Evolutionary conservation across 1,140 invertebrate genomes (phyloP).

Genomic region (Brachionus sp.): DNA sequence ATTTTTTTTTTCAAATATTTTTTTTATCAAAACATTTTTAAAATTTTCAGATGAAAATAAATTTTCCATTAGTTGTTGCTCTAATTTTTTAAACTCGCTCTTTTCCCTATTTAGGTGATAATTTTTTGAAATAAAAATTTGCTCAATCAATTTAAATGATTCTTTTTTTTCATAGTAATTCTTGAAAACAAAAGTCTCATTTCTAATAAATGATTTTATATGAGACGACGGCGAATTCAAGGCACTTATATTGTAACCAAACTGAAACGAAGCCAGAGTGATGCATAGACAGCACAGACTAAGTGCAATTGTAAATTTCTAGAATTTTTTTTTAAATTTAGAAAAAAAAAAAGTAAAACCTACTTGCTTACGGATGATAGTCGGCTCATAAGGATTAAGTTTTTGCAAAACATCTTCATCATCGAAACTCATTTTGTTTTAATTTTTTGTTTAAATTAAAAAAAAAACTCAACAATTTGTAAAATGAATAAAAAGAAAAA

Average conservation of each 20-base stretch:
- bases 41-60: background rate
- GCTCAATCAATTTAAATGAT: background rate
- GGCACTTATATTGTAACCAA: constrained; percentile 29
- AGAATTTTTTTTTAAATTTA: background rate
- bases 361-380: background rate
- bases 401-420: background rate
- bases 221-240: constrained; percentile 11
- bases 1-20: background rate
- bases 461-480: background rate
- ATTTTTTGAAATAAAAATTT: background rate
- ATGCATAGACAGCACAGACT: background rate
- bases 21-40: background rate
- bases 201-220: constrained; percentile 25
- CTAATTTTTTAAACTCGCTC: background rate
- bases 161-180: background rate
- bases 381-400: background rate
- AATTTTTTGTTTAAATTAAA: background rate
- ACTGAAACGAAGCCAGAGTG: constrained; percentile 17
- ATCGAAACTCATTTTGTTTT: background rate
- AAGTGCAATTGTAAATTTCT: constrained; percentile 11
- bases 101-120: background rate
- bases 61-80: background rate
- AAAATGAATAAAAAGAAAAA: background rate
- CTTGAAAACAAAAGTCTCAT: background rate
- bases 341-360: background rate